Evolutionary conservation across 2,797 vertebrate genomes (phyloP).

Genomic region (Danio aesculapii): DNA sequence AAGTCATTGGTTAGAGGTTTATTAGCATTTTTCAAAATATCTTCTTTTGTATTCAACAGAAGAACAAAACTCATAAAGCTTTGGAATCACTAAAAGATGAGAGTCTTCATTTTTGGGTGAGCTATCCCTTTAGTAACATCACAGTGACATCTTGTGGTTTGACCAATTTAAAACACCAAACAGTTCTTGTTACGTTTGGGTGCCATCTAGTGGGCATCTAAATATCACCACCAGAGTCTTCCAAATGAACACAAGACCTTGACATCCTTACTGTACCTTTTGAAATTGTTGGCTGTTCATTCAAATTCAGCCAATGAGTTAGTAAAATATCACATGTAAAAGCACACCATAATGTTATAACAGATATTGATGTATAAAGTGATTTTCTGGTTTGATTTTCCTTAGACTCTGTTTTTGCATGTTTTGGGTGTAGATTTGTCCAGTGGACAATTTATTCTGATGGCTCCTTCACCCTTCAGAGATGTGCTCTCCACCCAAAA

Average conservation of each 20-base stretch:
- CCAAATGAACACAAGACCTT: neutral
- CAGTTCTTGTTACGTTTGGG: neutral
- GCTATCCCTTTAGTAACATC: neutral
- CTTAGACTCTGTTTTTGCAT: neutral
- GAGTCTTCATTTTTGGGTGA: too few relatives aligned
- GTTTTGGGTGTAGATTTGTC: constrained; percentile 26
- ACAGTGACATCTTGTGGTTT: neutral
- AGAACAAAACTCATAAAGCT: too few relatives aligned
- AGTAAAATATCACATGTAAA: too few relatives aligned
- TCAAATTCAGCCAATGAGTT: neutral
- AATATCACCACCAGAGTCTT: neutral
- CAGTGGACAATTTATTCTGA: constrained; percentile 45
- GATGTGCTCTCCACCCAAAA: constrained; percentile 46
- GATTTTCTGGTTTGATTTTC: neutral
- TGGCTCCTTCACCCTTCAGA: constrained; percentile 57
- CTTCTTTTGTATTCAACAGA: too few relatives aligned
- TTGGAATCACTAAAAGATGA: too few relatives aligned
- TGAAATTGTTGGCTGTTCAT: neutral
- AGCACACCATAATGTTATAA: neutral
- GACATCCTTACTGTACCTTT: neutral
- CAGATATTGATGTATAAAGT: neutral
- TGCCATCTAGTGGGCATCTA: neutral
- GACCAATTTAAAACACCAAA: neutral
- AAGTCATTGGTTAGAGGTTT: too few relatives aligned
- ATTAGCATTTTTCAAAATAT: too few relatives aligned